phyloP scores from a whole-genome alignment of 2,113 vertebrate genomes.

The Hyla sarda region DNA sequence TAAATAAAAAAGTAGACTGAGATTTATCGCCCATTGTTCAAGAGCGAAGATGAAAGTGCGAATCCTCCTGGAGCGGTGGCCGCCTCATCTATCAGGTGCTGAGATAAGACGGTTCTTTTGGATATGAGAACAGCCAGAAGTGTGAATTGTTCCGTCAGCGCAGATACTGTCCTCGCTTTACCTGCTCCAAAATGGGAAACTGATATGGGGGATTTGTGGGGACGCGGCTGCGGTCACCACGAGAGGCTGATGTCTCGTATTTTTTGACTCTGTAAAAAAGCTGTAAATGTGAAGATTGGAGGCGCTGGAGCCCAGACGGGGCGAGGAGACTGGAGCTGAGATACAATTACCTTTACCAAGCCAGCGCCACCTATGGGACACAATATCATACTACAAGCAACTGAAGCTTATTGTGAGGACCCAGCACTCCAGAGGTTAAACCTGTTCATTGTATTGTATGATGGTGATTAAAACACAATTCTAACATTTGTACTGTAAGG shows the following conservation, averaged over 20 bases:
- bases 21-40: constrained; percentile 28
- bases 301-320: background rate
- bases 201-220: background rate
- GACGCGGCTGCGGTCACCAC: background rate
- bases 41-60: background rate
- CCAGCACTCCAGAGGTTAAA: no score
- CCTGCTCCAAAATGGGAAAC: background rate
- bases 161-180: background rate
- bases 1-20: background rate
- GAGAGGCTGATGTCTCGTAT: background rate
- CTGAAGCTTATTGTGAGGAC: no score
- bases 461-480: no score
- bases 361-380: background rate
- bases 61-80: background rate
- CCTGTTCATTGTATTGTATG: no score
- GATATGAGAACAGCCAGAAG: background rate
- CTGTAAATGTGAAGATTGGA: background rate
- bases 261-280: constrained; percentile 2
- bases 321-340: background rate
- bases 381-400: background rate
- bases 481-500: no score
- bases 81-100: constrained; percentile 13
- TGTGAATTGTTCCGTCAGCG: constrained; percentile 15
- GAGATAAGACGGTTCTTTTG: constrained; percentile 21
- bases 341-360: no score